Evolutionary conservation across 2,888 invertebrate species (phyloP), one percentile per base, ranked within the genome.

Genomic region (Phalangium opilio): DNA sequence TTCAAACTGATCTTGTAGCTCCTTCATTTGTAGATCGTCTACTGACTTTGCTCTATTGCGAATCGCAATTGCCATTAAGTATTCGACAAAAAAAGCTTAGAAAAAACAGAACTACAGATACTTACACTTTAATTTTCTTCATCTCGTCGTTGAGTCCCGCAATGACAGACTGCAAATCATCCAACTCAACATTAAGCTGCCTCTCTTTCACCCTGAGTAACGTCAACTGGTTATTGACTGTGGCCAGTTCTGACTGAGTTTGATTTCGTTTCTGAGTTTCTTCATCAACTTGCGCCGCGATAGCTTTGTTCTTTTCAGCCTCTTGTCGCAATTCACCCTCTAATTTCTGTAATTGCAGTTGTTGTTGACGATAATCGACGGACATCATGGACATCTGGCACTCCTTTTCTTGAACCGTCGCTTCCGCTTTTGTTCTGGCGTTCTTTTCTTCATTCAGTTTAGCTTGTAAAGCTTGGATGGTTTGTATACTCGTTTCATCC

Each of bases 281-380:
- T 64, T 90, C 87, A 60, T 95, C 93, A 46, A 91, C 68, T 62
- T 91, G 86, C 41, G 83, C 79, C 51, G 84, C 79, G 15, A 91
- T 70, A 0, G 79, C 82, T 59, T 81, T 76, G 35, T 82, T 83
- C 75, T 84, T 84, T 62, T 89, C 87, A 17, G 76, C 73, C 69
- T 89, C 87, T 64, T 87, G 85, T 4, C 84, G 74, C 62, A 85
- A 79, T 67, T 93, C 90, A n/a, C 83, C 83, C 67, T 91, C 89
- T 8, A 90, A 69, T 63, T 87, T 86, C 63, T 87, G 83, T 53
- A 91, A 68, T 49, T 68, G 68, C 63, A 89, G 83, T 63, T 87
- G 86, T 61, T 90, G 82, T 70, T 91, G 91, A n/a, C 87, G 74
- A 65, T 90, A 84, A 68, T 95, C 95, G 2, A 95, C 89, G 17